Base-by-base conservation (phyloP, 2,797 vertebrate species). In the Crocidura indochinensis region DNA sequence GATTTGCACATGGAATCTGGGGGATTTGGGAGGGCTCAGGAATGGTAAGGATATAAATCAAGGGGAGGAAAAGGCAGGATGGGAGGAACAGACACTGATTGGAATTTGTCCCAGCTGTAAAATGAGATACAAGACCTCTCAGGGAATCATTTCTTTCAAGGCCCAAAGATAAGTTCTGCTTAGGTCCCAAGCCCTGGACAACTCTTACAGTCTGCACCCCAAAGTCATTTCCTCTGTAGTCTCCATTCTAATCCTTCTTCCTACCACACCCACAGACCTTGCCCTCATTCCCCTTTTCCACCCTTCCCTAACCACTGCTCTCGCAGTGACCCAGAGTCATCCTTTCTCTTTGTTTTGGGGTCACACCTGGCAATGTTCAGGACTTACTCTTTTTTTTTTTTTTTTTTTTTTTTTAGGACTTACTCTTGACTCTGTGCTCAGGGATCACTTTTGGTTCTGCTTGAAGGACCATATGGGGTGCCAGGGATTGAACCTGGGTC, bases 31-130 rank as follows among this genome's bases (percentile, higher is more conserved):
- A 47, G 44, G 82, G 31, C 60, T 83, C 65, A 93, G 62, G 51
- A 71, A 47, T 73, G 44, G 64, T 46, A 31, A 83, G 17, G 72
- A 65, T 87, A 74, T 69, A 77, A 90, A 24, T 60, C 51, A 49
- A 38, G 56, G 27, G 1, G n/a, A 84, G 74, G 80, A 72, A 51
- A 90, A 93, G 22, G 68, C 47, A 87, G 64, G 71, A 88, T 46
- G 22, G 24, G 8, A 64, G 26, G 24, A 26, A 20, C n/a, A 31
- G 1, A 62, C 44, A 67, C 29, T 65, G 72, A 44, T 83, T 88
- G 60, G 80, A 90, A 77, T 51, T 76, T 72, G 20, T 46, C n/a
- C 29, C 47, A 82, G 38, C 62, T 80, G 56, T 80, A 90, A 72
- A 91, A 84, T 88, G 20, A 75, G 29, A 62, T 77, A 51, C 26